Percentiles rank a stretch among this genome's conserved stretches.
Conservation (phyloP, 2,113 vertebrate species). For the Phalacrocorax aristotelis region DNA sequence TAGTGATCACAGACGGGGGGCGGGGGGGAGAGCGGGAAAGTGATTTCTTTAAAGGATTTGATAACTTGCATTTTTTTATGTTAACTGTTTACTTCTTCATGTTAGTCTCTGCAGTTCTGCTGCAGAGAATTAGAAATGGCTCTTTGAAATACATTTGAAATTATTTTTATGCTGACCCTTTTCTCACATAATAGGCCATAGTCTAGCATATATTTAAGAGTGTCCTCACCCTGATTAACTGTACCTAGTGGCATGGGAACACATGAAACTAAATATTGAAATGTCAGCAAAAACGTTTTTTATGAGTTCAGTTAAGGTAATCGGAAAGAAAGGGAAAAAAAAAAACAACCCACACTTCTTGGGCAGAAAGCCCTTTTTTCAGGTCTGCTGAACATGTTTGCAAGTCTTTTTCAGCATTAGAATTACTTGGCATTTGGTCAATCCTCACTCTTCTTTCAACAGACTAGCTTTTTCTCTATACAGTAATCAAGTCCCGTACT, state of each 20-base stretch:
- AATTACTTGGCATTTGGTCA: background rate
- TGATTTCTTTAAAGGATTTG: background rate
- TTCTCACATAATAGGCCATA: background rate
- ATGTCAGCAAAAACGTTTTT: background rate
- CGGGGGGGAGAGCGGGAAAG: fast-evolving
- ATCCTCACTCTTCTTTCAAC: background rate
- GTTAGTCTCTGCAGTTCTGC: background rate
- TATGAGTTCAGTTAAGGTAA: background rate
- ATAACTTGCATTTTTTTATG: background rate
- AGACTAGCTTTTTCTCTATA: background rate
- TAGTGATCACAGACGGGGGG: background rate
- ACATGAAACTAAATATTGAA: background rate
- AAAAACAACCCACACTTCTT: background rate
- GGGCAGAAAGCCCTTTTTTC: background rate
- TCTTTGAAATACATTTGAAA: background rate
- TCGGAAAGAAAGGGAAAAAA: background rate
- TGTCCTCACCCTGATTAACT: background rate
- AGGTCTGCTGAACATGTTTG: background rate
- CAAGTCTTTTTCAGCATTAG: background rate
- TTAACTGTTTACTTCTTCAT: background rate
- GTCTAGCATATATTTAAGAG: background rate
- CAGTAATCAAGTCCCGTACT: background rate
- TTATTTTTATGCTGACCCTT: background rate
- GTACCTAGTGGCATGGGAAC: background rate
- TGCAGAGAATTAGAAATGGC: background rate